A percentile compares a stretch with the other conserved stretches of the same genome.
Conservation (phyloP, 2,113 vertebrate genomes). For the Maccullochella peelii region DNA sequence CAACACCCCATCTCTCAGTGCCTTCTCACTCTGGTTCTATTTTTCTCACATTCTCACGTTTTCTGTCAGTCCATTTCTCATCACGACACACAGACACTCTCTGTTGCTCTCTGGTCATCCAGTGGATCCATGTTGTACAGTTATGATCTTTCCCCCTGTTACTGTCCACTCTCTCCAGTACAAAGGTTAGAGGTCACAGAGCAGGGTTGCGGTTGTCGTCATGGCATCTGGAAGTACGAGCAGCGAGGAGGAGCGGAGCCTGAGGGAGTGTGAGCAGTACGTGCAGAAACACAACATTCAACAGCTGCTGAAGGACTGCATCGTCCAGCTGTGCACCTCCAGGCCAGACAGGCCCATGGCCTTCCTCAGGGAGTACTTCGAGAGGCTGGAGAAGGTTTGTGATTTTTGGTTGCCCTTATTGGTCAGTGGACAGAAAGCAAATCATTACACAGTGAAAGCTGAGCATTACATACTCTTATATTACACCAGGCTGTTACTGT, state of each 20-base stretch:
- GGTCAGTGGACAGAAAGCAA: background rate
- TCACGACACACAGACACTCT: constrained; percentile 4
- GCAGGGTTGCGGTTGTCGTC: constrained; percentile 74
- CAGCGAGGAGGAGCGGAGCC: constrained; percentile 96
- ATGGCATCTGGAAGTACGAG: constrained; percentile 93
- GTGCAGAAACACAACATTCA: constrained; percentile 99
- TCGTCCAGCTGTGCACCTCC: constrained; percentile 96
- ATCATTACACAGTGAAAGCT: constrained; percentile 10
- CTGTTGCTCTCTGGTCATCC: background rate
- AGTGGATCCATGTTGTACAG: background rate
- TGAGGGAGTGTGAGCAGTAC: constrained; percentile 96
- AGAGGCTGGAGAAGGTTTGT: constrained; percentile 94
- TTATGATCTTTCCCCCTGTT: constrained; percentile 21
- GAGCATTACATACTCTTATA: background rate
- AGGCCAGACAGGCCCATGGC: constrained; percentile 96
- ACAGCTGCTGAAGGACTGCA: constrained; percentile 97
- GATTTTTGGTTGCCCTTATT: background rate
- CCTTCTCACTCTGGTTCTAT: constrained; percentile 63
- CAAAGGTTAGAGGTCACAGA: constrained; percentile 78
- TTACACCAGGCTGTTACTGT: background rate
- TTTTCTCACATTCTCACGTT: constrained; percentile 64
- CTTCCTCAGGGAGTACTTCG: constrained; percentile 97
- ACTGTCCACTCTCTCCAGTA: constrained; percentile 39
- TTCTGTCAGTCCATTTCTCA: constrained; percentile 40
- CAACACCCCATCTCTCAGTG: constrained; percentile 43